Conservation (phyloP, 2,113 vertebrate genomes). For the Aegithalos caudatus region DNA sequence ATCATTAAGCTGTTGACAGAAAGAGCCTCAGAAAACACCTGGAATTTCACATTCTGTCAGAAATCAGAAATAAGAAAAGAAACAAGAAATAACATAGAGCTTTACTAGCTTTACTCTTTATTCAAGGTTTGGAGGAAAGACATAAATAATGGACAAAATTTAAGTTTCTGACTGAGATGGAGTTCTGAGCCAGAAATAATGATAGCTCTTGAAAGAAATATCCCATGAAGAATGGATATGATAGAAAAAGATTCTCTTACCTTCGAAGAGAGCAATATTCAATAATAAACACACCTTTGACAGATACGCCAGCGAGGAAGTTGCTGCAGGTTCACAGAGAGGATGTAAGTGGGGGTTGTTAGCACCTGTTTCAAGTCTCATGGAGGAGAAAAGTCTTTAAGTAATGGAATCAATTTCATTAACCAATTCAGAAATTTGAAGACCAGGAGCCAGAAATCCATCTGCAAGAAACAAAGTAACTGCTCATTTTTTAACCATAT, state of each 20-base stretch:
- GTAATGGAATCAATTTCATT: not conserved
- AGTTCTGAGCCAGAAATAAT: not conserved
- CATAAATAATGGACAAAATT: not conserved
- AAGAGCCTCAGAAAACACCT: not conserved
- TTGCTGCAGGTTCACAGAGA: not conserved
- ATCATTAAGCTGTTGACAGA: not conserved
- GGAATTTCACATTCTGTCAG: not conserved
- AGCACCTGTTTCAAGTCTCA: not conserved
- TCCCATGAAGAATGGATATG: not conserved
- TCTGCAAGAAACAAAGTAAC: not conserved
- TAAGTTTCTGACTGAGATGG: not conserved
- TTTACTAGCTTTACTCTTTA: not conserved
- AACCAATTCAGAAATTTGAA: not conserved
- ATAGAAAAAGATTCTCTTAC: not conserved
- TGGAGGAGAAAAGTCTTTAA: not conserved
- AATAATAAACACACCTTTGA: not conserved
- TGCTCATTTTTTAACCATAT: not conserved
- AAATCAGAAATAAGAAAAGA: not conserved
- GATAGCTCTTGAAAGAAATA: not conserved
- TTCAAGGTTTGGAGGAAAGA: not conserved
- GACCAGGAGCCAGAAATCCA: not conserved
- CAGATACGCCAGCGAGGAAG: not conserved
- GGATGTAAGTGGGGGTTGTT: not conserved
- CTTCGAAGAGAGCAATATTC: not conserved
- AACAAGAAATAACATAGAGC: not conserved